Conservation (phyloP, 2,888 invertebrate species). For the Acronicta alni region DNA sequence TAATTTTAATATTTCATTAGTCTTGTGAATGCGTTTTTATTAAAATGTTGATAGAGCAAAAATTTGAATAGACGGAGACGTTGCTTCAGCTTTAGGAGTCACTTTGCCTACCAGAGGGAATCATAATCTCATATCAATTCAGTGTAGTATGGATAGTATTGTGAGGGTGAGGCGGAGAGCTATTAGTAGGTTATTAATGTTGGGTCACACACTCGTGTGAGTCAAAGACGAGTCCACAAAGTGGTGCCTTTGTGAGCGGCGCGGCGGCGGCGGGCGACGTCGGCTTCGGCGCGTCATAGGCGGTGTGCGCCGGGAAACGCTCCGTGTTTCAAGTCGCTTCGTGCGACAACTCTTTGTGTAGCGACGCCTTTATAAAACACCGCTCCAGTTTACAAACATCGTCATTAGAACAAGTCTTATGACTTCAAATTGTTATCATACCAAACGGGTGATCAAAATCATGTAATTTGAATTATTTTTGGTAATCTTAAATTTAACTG, state of each 20-base stretch:
- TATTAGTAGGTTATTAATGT: constrained; percentile 86
- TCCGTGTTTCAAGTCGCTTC: constrained; percentile 69
- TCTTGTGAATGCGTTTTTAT: constrained; percentile 32
- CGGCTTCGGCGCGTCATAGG: constrained; percentile 6
- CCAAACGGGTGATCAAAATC: not conserved
- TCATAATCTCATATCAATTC: constrained; percentile 50
- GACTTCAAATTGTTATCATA: constrained; percentile 1
- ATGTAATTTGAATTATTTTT: not conserved
- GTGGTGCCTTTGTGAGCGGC: constrained; percentile 82
- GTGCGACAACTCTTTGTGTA: constrained; percentile 82
- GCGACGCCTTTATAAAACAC: constrained; percentile 73
- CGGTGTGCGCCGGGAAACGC: constrained; percentile 58
- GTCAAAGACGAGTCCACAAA: constrained; percentile 84
- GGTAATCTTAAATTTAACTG: no score
- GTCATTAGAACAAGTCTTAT: constrained; percentile 42
- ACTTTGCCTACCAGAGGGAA: constrained; percentile 28
- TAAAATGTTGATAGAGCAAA: constrained; percentile 20
- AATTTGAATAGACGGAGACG: constrained; percentile 11
- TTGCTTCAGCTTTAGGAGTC: constrained; percentile 13
- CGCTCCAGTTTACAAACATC: constrained; percentile 59
- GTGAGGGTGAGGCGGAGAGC: constrained; percentile 57
- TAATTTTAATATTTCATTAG: constrained; percentile 63
- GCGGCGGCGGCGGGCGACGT: constrained; percentile 57
- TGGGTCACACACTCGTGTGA: constrained; percentile 79
- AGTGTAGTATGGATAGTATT: constrained; percentile 41